Base-by-base conservation (phyloP, 1,140 invertebrate species). In the Hyles vespertilio region DNA sequence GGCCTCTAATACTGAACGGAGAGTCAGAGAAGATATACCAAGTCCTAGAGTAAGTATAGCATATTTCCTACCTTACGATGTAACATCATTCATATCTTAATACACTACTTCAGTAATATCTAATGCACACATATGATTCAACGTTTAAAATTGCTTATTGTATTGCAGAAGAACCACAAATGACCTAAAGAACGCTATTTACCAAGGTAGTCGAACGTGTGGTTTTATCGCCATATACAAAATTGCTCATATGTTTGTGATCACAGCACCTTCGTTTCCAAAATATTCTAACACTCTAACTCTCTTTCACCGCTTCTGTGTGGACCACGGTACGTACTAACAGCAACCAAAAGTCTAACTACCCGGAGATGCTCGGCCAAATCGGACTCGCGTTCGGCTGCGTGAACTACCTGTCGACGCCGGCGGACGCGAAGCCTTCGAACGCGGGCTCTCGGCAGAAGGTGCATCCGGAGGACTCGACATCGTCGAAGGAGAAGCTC, bases 1-100 rank as follows among this genome's bases (percentile, higher is more conserved):
- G 94, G 61, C 94, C 95, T 33, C 87, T 96, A 43, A 91, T 93
- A 67, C 91, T 94, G 53, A 94, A 93, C 71, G 92, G 92, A 33
- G 93, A 93, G 73, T 88, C 91, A 36, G 90, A 92, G 51, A 91
- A 90, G 72, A 91, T 90, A 71, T 92, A 92, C 67, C 90, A 91
- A 90, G 91, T 94, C 50, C 89, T 93, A 66, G 93, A 94, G 93
- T 94, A 91, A 94, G 94, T 94, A 87, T 58, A 22, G 22, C 22
- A 9, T 3, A 3, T 4, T 47, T 48, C 2, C 22, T 9, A 52
- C 9, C 2, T 22, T 2, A 40, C 44, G 5, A 36, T 45, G 32
- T 44, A 48, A 56, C 32, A 52, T 59, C 56, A 54, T 46, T 47
- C 47, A 54, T 59, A 36, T 12, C 47, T 50, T 57, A 56, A 44